These are phyloP conservation scores for Ormyrus rosae DNA, from an alignment of 2,888 invertebrate genomes.

Conservation along the genomic window DNA sequence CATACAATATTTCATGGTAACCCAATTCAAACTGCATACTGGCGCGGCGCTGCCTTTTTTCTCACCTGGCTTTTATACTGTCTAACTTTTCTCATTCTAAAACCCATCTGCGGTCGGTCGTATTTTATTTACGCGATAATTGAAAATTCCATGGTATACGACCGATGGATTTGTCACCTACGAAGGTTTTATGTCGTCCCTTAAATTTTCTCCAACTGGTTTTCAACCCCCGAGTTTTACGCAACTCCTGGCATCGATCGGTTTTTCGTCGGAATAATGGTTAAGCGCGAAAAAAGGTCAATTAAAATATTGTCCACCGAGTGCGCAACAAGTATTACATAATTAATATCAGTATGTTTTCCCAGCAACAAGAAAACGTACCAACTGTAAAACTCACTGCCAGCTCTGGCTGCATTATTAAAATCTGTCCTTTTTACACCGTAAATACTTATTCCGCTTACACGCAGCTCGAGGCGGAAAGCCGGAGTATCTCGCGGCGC, in stretches of 20 bases:
- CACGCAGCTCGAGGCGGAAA: no score
- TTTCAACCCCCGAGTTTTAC: background rate
- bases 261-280: constrained; percentile 11
- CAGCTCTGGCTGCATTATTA: no score
- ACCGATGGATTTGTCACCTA: constrained; percentile 71
- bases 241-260: constrained; percentile 10
- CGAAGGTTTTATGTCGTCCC: constrained; percentile 67
- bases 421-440: no score
- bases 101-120: constrained; percentile 53
- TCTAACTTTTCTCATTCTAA: constrained; percentile 47
- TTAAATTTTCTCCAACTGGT: constrained; percentile 61
- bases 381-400: no score
- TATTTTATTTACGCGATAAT: constrained; percentile 72
- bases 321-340: no score
- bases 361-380: no score
- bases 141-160: constrained; percentile 71
- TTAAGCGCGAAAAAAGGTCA: constrained; percentile 8
- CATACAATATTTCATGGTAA: background rate
- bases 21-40: background rate
- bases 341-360: no score
- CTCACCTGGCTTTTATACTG: constrained; percentile 38
- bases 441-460: no score
- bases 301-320: no score
- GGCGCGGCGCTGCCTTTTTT: background rate
- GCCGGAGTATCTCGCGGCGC: no score